Evolutionary conservation across 1,140 invertebrate genomes (phyloP).

Genomic region (Brachionus manjavacas): DNA sequence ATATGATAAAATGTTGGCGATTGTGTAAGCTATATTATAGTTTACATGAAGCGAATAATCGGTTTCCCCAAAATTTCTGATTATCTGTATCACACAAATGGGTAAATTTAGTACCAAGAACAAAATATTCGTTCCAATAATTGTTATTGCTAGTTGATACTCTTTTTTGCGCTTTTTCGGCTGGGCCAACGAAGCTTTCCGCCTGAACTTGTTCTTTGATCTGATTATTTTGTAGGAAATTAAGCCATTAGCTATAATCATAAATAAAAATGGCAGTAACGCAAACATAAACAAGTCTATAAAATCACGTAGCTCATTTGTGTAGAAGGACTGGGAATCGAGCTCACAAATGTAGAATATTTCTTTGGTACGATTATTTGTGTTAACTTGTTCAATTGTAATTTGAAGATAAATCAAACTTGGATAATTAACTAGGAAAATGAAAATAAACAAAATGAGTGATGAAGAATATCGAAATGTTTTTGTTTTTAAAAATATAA

Average conservation of each 20-base stretch:
- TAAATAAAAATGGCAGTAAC: not conserved
- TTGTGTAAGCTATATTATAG: not conserved
- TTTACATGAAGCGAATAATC: not conserved
- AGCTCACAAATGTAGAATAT: not conserved
- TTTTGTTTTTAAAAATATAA: not conserved
- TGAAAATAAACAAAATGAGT: not conserved
- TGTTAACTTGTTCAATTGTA: not conserved
- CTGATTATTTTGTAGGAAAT: not conserved
- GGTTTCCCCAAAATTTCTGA: not conserved
- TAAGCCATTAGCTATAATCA: not conserved
- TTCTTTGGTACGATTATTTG: not conserved
- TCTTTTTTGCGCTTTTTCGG: not conserved
- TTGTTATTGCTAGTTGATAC: slow-evolving; percentile 16
- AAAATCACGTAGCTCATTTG: not conserved
- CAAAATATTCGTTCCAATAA: slow-evolving; percentile 10
- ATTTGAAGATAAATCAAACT: slow-evolving; percentile 13
- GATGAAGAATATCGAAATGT: not conserved
- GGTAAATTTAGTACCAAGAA: slow-evolving; percentile 10
- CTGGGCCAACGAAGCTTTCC: not conserved
- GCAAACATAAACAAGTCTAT: not conserved
- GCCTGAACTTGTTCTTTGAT: not conserved
- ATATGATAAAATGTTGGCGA: slow-evolving; percentile 3
- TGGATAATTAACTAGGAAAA: not conserved
- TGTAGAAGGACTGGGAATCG: not conserved
- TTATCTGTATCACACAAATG: not conserved